phyloP scores from a whole-genome alignment of 2,888 invertebrate species.

The Notocelia uddmanniana region DNA sequence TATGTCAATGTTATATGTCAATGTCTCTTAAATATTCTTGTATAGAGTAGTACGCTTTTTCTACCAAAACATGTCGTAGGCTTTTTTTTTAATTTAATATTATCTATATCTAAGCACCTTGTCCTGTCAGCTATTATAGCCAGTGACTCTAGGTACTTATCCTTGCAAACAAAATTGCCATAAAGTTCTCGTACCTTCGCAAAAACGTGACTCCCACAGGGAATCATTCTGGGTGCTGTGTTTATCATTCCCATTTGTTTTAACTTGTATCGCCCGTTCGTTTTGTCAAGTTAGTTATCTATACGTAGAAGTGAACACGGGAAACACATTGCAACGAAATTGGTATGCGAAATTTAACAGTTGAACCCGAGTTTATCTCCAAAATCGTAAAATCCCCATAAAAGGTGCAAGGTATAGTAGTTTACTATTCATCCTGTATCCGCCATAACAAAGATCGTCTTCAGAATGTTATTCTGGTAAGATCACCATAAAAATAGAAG shows the following conservation, averaged over 20 bases:
- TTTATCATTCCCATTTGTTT: neutral
- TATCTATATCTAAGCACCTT: neutral
- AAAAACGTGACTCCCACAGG: neutral
- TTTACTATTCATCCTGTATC: conserved; percentile 27
- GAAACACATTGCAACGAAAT: neutral
- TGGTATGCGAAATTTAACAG: neutral
- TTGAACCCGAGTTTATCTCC: conserved; percentile 6
- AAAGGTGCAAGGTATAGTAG: conserved; percentile 13
- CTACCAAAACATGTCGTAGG: no score
- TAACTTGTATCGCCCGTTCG: neutral
- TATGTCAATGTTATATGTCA: no score
- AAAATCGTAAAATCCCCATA: conserved; percentile 31
- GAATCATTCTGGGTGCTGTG: neutral
- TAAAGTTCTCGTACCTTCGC: neutral
- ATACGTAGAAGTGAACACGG: neutral
- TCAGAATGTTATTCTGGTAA: conserved; percentile 5
- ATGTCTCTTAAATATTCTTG: no score
- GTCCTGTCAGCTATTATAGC: neutral
- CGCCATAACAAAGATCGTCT: conserved; percentile 15
- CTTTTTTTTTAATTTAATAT: no score
- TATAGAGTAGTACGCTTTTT: no score
- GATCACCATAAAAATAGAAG: conserved; percentile 17
- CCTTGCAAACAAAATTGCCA: conserved; percentile 1
- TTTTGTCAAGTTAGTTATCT: neutral
- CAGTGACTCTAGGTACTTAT: neutral